Percentiles rank a stretch among this genome's conserved stretches.
phyloP scores from a whole-genome alignment of 2,797 vertebrate species.

The Lepus oiostolus region DNA sequence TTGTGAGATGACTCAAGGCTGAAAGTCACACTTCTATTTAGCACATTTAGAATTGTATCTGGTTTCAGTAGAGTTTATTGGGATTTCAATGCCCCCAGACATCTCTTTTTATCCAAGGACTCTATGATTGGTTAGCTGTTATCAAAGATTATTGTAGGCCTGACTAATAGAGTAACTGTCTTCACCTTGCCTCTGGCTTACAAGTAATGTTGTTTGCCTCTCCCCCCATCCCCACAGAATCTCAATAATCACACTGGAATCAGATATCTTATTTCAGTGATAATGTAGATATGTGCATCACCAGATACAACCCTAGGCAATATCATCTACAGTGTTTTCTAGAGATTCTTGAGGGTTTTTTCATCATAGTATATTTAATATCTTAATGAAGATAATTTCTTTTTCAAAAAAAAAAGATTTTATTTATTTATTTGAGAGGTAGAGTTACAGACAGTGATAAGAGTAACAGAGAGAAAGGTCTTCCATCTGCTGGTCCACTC shows the following conservation, averaged over 20 bases:
- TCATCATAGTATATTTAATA: slow-evolving; percentile 9
- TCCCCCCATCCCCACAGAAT: neutral
- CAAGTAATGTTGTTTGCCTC: neutral
- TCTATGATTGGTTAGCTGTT: neutral
- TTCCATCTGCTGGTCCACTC: too few relatives aligned
- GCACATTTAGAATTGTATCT: neutral
- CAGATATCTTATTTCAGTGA: neutral
- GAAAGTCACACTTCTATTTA: neutral
- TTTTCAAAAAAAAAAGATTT: neutral
- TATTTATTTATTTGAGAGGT: too few relatives aligned
- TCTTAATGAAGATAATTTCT: neutral
- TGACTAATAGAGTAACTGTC: neutral
- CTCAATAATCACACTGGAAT: neutral
- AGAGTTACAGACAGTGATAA: too few relatives aligned
- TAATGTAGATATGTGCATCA: too few relatives aligned
- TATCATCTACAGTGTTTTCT: neutral
- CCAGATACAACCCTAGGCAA: neutral
- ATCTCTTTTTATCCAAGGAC: neutral
- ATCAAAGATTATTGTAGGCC: neutral
- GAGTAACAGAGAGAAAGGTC: too few relatives aligned
- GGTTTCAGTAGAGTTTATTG: neutral
- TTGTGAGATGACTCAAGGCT: neutral
- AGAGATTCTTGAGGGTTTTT: neutral
- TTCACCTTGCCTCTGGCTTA: neutral
- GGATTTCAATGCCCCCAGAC: neutral